Percentiles rank a stretch among this genome's conserved stretches.
phyloP scores from a whole-genome alignment of 2,113 vertebrate species.

The Leptosomus discolor region DNA sequence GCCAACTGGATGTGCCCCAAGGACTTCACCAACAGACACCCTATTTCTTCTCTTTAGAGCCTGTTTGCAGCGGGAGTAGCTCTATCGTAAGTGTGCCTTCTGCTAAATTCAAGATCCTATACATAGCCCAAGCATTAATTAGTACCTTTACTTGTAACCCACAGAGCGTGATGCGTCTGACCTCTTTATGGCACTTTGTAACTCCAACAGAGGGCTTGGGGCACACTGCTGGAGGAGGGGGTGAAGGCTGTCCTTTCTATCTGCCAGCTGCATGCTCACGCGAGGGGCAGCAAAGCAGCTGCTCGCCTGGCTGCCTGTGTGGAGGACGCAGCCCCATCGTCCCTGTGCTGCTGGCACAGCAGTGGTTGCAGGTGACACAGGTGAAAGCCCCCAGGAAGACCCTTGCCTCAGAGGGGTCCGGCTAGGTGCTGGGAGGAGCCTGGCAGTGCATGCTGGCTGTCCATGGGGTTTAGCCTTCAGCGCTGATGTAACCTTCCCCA shows the following conservation, averaged over 20 bases:
- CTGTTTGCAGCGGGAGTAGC: not conserved
- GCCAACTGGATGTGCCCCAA: not conserved
- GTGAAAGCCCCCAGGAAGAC: not conserved
- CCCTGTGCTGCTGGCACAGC: not conserved
- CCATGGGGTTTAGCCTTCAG: not conserved
- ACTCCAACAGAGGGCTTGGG: rapidly evolving
- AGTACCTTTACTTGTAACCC: not conserved
- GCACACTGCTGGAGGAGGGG: rapidly evolving
- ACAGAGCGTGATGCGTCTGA: not conserved
- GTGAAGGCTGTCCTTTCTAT: not conserved
- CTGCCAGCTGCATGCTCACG: rapidly evolving
- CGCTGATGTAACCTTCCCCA: not conserved
- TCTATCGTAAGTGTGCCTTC: not conserved
- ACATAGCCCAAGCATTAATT: not conserved
- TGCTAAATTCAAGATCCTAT: not conserved
- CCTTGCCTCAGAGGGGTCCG: not conserved
- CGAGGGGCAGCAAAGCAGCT: not conserved
- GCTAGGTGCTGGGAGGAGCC: not conserved
- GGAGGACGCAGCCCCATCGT: rapidly evolving
- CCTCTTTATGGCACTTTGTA: not conserved
- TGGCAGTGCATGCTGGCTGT: rapidly evolving
- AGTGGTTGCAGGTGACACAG: not conserved
- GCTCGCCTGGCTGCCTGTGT: rapidly evolving
- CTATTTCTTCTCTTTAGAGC: not conserved
- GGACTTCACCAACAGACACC: not conserved